Base-by-base conservation (phyloP, 1,140 invertebrate species). In the Venustaconcha ellipsiformis region DNA sequence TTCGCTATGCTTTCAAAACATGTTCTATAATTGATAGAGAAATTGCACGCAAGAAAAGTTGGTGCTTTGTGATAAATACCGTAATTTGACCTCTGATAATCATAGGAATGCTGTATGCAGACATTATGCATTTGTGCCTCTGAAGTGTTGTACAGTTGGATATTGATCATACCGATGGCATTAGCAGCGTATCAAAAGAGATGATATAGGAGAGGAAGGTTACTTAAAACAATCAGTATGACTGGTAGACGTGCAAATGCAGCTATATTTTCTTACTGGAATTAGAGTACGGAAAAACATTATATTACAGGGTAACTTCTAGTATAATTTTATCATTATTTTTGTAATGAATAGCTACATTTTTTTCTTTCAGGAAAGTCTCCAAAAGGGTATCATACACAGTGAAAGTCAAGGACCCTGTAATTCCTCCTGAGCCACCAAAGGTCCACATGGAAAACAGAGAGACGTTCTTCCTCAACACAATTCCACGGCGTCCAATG, bases 391-490 rank as follows among this genome's bases (percentile, higher is more conserved):
- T 86, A 18, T 76, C 84, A 14, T 89, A 88, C 67, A 80, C 81
- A 15, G 82, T 88, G 1, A 83, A 79, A 5, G 82, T 82, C 23
- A 59, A 74, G 2, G 84, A 83, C 57, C 87, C 87, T 2, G 78
- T 79, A 26, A 70, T 86, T 12, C 72, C 82, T 17, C 79, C 81
- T 17, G 82, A 87, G 15, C 83, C 85, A 30, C 86, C 86, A 12
- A 79, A 69, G 26, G 81, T 82, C 0, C 79, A 87, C 74, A 88
- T 87, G 83, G 84, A 88, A 74, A 84, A 82, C 67, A 84, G 73
- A 20, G 86, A 89, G 60, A 87, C 87, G 17, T 89, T 87, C 71
- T 89, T 87, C 81, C 79, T 78, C 60, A 89, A 89, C 74, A 89
- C 88, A 14, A 89, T 89, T 64, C 88, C 88, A 11, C 71, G 82